Conservation (phyloP, 1,140 invertebrate genomes). For the Drosophila trapezifrons region DNA sequence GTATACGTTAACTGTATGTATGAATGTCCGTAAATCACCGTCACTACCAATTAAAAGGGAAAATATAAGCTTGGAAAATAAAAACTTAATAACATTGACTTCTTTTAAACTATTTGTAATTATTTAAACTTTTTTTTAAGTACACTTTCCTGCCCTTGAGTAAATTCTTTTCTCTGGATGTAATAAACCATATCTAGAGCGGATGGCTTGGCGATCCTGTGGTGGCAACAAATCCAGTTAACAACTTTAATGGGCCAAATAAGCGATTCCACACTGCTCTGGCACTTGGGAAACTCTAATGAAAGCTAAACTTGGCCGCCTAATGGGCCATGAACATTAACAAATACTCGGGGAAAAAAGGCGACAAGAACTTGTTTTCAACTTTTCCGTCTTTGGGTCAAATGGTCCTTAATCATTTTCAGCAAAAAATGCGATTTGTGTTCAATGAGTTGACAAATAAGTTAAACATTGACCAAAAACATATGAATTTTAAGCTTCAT, state of each 20-base stretch:
- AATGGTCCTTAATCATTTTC: neutral
- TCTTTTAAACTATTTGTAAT: no score
- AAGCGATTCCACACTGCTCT: conserved; percentile 30
- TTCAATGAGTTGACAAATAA: conserved; percentile 34
- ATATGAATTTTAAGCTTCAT: neutral
- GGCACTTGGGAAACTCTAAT: conserved; percentile 10
- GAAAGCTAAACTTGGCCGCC: conserved; percentile 28
- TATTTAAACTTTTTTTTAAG: no score
- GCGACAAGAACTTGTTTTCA: conserved; percentile 5
- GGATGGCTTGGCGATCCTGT: conserved; percentile 4
- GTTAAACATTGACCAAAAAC: conserved; percentile 1
- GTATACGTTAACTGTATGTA: no score
- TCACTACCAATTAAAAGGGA: no score
- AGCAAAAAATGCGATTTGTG: neutral
- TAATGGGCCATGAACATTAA: conserved; percentile 42
- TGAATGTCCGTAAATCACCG: no score
- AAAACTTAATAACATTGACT: no score
- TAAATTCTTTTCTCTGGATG: neutral
- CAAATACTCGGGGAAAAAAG: conserved; percentile 15
- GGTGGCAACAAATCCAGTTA: conserved; percentile 53
- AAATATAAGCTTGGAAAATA: no score
- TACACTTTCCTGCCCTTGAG: neutral
- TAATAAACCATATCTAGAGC: conserved; percentile 5
- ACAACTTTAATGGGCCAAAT: conserved; percentile 66
- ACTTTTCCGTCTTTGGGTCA: conserved; percentile 12